Conservation (phyloP, 2,113 vertebrate species). For the Bucco capensis region DNA sequence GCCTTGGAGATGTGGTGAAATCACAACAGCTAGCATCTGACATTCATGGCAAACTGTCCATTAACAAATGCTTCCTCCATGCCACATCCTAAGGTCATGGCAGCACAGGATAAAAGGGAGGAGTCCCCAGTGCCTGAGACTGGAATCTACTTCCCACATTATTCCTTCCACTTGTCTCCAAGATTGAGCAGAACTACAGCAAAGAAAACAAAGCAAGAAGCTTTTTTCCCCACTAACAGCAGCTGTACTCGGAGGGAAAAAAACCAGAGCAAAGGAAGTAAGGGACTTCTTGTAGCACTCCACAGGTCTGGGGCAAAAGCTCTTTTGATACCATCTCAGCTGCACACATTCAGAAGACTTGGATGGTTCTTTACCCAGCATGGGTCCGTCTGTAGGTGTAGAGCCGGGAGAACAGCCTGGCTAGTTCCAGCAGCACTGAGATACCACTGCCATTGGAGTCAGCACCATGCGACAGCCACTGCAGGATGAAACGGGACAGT, state of each 20-base stretch:
- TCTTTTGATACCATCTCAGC: background rate
- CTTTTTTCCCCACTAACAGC: background rate
- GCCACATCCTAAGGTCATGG: background rate
- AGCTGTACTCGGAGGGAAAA: background rate
- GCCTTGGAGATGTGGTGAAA: background rate
- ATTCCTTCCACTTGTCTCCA: background rate
- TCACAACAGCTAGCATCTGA: background rate
- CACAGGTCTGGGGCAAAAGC: background rate
- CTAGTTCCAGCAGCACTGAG: constrained; percentile 89
- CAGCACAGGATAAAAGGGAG: background rate
- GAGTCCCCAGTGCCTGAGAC: background rate
- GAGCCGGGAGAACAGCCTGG: constrained; percentile 93
- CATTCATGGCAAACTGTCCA: background rate
- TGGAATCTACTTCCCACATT: background rate
- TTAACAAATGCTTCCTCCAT: background rate
- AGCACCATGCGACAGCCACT: constrained; percentile 95
- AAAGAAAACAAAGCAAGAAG: background rate
- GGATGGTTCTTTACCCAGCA: constrained; percentile 78
- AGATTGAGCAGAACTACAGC: background rate
- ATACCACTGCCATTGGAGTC: constrained; percentile 96
- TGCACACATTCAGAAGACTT: too few relatives aligned
- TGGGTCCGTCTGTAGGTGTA: constrained; percentile 98
- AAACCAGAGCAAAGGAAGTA: background rate
- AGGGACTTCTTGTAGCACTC: background rate
- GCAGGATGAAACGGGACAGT: background rate